Evolutionary conservation across 2,113 vertebrate genomes (phyloP).

Genomic region (Equus przewalskii): DNA sequence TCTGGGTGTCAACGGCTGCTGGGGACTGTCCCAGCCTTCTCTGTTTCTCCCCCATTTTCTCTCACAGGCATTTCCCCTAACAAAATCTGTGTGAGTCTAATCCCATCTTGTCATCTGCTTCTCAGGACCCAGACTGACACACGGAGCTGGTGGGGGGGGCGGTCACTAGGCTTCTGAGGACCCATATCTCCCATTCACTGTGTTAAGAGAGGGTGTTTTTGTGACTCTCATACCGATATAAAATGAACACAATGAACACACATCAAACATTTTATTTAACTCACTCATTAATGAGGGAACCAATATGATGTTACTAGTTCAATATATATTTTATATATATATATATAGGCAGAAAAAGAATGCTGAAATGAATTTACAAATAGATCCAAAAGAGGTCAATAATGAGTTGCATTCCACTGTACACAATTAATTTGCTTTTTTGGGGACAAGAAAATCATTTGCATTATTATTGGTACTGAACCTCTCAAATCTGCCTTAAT

Average conservation of each 20-base stretch:
- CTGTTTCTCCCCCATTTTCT: not conserved
- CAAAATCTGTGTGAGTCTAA: not conserved
- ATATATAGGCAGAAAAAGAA: not conserved
- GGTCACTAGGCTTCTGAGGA: not conserved
- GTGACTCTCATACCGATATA: not conserved
- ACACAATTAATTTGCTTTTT: not conserved
- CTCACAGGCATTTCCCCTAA: not conserved
- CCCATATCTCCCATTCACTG: not conserved
- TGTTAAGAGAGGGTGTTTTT: not conserved
- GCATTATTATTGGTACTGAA: not conserved
- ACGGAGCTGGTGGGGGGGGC: rapidly evolving
- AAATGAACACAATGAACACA: not conserved
- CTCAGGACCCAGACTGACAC: not conserved
- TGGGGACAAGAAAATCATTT: not conserved
- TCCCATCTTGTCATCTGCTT: not conserved
- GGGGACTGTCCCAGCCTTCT: not conserved
- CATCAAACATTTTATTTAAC: not conserved
- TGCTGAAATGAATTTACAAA: not conserved
- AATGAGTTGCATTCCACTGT: not conserved
- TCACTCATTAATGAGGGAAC: not conserved
- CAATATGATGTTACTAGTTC: not conserved
- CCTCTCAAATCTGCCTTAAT: too few relatives aligned
- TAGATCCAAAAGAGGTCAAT: not conserved
- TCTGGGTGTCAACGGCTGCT: too few relatives aligned
- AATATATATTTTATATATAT: not conserved